Base-by-base conservation (phyloP, 2,888 invertebrate species). In the Andrena minutula region DNA sequence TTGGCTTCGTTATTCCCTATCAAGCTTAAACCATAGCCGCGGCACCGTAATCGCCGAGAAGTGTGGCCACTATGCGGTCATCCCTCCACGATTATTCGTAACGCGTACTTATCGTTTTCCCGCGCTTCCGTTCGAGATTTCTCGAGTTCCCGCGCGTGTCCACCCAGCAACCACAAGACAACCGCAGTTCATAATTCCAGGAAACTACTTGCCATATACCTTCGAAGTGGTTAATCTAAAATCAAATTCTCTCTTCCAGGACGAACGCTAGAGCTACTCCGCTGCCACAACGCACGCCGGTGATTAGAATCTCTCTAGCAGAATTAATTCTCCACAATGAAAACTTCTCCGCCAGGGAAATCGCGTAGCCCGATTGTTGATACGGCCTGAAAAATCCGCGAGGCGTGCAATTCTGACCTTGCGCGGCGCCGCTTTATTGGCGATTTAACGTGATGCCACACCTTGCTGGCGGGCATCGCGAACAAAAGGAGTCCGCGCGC, bases 401-500 rank as follows among this genome's bases (percentile, higher is more conserved):
- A 80, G 81, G 77, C 89, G 85, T 88, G 82, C 82, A 85, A 87
- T 71, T 61, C 76, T 65, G 87, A 88, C 85, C 87, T 85, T 89
- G 87, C 85, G 56, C 76, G 66, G 75, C 69, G 75, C 74, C 49
- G 82, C 81, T 89, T 89, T 87, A 88, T 85, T 85, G 89, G 76
- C 82, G 75, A 85, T 80, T 84, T 87, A 85, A 79, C 83, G 63
- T 70, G 82, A 26, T 63, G 89, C 87, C 89, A 81, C 88, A 87
- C 89, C 88, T 88, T 80, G 79, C 75, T 47, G 61, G 61, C 76
- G 72, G 77, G 74, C 78, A 79, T 78, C 72, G 83, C 79, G 83
- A 83, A 87, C 83, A 88, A 88, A 88, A 88, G 82, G 76, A 80
- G 76, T 65, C 80, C 58, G 73, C 75, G 82, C 58, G 73, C 75